Conservation (phyloP, 2,113 vertebrate species). For the Arenaria interpres region DNA sequence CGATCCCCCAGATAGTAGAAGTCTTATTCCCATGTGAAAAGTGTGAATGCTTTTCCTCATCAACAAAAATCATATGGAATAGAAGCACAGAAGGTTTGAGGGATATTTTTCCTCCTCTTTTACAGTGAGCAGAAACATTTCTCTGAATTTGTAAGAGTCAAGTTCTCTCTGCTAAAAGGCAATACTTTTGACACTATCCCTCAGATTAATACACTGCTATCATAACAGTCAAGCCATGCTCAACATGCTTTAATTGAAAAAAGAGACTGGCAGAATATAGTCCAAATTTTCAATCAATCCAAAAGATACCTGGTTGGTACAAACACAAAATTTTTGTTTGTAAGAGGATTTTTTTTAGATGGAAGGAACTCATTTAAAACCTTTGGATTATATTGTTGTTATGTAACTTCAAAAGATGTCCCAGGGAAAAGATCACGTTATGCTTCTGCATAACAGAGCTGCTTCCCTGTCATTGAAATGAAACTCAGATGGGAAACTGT, state of each 20-base stretch:
- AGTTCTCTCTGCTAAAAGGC: neutral
- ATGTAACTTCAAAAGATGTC: neutral
- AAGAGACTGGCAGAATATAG: neutral
- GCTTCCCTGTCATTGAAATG: neutral
- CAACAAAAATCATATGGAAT: neutral
- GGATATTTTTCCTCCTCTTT: neutral
- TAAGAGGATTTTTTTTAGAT: neutral
- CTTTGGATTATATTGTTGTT: neutral
- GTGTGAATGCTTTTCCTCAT: neutral
- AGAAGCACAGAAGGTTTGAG: neutral
- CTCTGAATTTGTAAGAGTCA: neutral
- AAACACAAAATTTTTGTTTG: neutral
- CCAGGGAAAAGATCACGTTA: neutral
- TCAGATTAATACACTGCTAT: neutral
- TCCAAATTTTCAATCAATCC: neutral
- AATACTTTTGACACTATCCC: neutral
- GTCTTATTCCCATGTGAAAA: neutral
- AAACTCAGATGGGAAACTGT: neutral
- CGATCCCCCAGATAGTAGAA: neutral
- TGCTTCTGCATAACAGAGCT: neutral
- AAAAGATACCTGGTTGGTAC: neutral
- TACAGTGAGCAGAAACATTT: neutral
- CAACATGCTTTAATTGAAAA: neutral
- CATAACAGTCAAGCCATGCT: neutral
- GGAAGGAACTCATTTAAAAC: neutral